Percentiles rank a stretch among this genome's conserved stretches.
phyloP scores from a whole-genome alignment of 2,888 invertebrate genomes.

The Ochropleura plecta region DNA sequence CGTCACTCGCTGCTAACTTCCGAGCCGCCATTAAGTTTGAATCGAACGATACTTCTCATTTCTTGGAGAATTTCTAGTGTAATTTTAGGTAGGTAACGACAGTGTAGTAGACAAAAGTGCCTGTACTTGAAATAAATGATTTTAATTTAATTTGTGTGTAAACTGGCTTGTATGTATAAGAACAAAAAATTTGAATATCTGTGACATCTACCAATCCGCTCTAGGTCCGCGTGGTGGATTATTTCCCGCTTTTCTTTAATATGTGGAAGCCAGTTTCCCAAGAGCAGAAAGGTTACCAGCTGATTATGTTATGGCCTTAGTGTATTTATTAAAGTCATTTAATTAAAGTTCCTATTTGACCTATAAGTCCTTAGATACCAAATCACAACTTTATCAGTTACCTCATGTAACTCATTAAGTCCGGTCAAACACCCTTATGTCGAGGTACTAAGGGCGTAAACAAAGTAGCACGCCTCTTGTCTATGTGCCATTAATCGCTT shows the following conservation, averaged over 20 bases:
- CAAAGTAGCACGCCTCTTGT: slow-evolving; percentile 25
- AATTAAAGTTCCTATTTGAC: background rate
- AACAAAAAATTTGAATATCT: background rate
- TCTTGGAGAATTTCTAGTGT: background rate
- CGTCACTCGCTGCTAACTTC: too few species aligned
- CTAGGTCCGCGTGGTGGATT: background rate
- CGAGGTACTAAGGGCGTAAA: slow-evolving; percentile 23
- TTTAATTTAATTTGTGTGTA: background rate
- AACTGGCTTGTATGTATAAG: background rate
- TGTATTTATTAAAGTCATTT: background rate
- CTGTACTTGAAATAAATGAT: too few species aligned
- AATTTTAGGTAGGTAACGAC: background rate
- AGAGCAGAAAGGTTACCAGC: background rate
- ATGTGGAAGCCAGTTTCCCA: background rate
- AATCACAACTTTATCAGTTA: background rate
- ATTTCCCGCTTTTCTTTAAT: background rate
- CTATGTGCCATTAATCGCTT: slow-evolving; percentile 18
- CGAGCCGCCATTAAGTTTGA: too few species aligned
- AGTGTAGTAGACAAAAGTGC: too few species aligned
- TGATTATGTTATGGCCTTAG: background rate
- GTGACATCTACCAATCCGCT: background rate
- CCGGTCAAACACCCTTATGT: slow-evolving; percentile 12
- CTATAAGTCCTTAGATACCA: background rate
- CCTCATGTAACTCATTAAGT: background rate
- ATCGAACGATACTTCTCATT: background rate